Percentiles rank a stretch among this genome's conserved stretches.
Conservation (phyloP, 2,888 invertebrate species). For the Stenurella melanura region DNA sequence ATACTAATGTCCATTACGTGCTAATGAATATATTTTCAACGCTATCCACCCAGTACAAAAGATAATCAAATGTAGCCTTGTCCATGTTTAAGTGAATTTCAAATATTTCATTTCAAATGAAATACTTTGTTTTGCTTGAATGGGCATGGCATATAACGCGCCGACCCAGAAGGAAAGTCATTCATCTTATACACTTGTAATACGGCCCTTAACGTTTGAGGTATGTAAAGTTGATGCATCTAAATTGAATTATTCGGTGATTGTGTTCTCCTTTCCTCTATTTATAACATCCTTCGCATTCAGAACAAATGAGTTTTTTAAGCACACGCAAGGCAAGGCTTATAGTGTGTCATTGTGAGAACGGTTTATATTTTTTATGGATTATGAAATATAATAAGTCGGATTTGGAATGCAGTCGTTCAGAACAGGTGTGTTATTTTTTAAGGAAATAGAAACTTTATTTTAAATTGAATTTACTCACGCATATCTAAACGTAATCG, state of each 20-base stretch:
- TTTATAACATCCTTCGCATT: not conserved
- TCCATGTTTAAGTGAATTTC: not conserved
- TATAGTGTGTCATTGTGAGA: not conserved
- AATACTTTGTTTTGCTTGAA: slow-evolving; percentile 3
- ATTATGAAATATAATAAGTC: not conserved
- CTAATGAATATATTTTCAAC: not conserved
- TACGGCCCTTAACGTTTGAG: not conserved
- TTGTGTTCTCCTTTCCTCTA: not conserved
- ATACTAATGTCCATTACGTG: not conserved
- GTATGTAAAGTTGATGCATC: not conserved
- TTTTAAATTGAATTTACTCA: slow-evolving; percentile 1
- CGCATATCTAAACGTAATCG: not conserved
- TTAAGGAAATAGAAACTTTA: slow-evolving; percentile 6
- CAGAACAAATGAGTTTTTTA: slow-evolving; percentile 3
- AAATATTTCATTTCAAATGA: slow-evolving; percentile 7
- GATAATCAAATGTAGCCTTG: not conserved
- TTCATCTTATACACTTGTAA: not conserved
- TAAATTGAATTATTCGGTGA: not conserved
- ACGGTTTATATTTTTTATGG: not conserved
- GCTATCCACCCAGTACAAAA: not conserved
- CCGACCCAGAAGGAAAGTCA: not conserved
- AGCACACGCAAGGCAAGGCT: not conserved
- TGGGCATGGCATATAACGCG: not conserved
- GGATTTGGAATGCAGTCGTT: not conserved
- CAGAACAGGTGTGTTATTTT: slow-evolving; percentile 7